Base-by-base conservation (phyloP, 2,113 vertebrate genomes). In the Thamnophis sirtalis region DNA sequence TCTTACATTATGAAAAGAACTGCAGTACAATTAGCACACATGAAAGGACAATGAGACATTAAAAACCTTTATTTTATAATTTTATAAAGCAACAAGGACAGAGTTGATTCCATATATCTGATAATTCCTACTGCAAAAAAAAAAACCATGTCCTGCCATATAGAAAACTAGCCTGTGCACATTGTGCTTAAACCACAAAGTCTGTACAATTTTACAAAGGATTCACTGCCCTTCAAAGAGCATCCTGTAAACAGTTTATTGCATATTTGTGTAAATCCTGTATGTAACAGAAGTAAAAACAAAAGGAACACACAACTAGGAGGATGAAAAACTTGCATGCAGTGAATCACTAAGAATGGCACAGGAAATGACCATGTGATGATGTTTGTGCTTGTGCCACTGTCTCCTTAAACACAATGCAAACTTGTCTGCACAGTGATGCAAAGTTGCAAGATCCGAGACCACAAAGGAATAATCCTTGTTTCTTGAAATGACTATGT, bases 41-140 rank as follows among this genome's bases (percentile, higher is more conserved):
- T 51, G 15, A 0, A 0, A 17, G 1, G 0, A 51, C 0, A 2
- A 50, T 85, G 92, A 94, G 96, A 93, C 97, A 98, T 98, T 96
- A 97, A 97, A 98, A 97, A 95, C 48, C 93, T 99, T 99, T 98
- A 98, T 98, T 99, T 97, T 98, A 98, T 98, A 98, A 97, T 98
- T 98, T 98, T 98, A 99, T 98, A 99, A 99, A 98, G 98, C 98
- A 98, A 96, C 97, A 98, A 99, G 98, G 98, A 98, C 98, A 99
- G 98, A 98, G 97, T 95, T 89, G 96, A 98, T 97, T 96, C 38
- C 87, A 87, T 87, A 68, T 87, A 60, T 63, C 6, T 58, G 93
- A 97, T 95, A 95, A 97, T 95, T 97, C 97, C 97, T 93, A 92
- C 96, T 97, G 97, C 97, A 98, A 98, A 97, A 97, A 98, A 97